A percentile compares a stretch with the other conserved stretches of the same genome.
Evolutionary conservation across 35 echinoderm and acorn worm genomes (phyloP).

Genomic region (Diadema setosum): DNA sequence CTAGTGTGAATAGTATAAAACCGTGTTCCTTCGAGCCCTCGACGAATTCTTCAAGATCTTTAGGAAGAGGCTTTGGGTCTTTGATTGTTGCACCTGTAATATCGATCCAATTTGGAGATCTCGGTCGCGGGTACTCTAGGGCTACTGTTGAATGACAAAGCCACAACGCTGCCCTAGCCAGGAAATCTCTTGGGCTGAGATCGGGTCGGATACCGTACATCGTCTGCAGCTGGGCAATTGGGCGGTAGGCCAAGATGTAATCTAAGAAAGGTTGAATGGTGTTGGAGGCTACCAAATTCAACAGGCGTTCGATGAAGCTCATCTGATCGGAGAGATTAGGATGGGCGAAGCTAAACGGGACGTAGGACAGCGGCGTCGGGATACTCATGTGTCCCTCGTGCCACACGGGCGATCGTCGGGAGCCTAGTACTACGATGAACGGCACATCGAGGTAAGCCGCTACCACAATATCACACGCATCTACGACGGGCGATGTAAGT

Average conservation of each 20-base stretch:
- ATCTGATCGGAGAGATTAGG: slow-evolving; percentile 1
- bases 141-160: neutral
- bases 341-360: neutral
- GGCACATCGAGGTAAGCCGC: slow-evolving; percentile 5
- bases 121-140: neutral
- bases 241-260: neutral
- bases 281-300: neutral
- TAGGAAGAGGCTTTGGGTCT: neutral
- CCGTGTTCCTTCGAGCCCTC: neutral
- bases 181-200: neutral
- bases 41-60: neutral
- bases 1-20: neutral
- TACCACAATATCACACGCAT: neutral
- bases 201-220: neutral
- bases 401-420: neutral
- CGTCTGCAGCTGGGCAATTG: neutral
- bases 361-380: neutral
- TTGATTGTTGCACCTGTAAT: neutral
- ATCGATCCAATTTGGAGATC: neutral
- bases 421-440: neutral
- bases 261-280: too few species aligned
- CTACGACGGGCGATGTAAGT: neutral
- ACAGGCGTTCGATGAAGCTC: neutral
- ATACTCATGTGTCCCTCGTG: neutral
- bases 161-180: neutral